A percentile compares a stretch with the other conserved stretches of the same genome.
These are phyloP conservation scores for Ennomos erosarius DNA, from an alignment of 2,888 invertebrate genomes.

Conservation along the genomic window DNA sequence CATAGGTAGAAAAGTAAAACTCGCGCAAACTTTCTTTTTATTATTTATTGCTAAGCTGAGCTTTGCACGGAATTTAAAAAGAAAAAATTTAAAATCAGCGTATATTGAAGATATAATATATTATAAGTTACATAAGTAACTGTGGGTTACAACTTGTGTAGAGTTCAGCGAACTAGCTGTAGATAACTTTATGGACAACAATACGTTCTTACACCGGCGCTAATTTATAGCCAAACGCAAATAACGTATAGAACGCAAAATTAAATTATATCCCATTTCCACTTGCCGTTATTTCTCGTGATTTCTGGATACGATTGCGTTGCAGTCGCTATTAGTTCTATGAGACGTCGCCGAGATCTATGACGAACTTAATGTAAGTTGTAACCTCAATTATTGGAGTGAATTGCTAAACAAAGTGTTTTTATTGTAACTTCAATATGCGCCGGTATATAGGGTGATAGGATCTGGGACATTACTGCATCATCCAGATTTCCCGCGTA, in stretches of 20 bases:
- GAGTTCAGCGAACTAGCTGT: slow-evolving; percentile 5
- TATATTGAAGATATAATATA: slow-evolving; percentile 10
- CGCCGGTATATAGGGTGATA: slow-evolving; percentile 20
- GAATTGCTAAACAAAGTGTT: slow-evolving; percentile 13
- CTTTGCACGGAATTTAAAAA: slow-evolving; percentile 11
- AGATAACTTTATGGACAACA: background rate
- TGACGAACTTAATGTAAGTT: slow-evolving; percentile 19
- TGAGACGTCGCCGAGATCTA: slow-evolving; percentile 7
- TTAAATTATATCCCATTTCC: background rate
- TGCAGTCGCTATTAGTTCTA: background rate
- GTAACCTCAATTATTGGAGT: slow-evolving; percentile 12
- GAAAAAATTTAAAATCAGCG: slow-evolving; percentile 8
- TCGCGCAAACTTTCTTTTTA: slow-evolving; percentile 8
- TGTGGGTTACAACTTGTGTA: slow-evolving; percentile 16
- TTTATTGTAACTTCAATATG: slow-evolving; percentile 12
- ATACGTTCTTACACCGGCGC: background rate
- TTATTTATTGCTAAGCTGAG: slow-evolving; percentile 4
- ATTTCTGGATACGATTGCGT: background rate
- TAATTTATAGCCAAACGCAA: slow-evolving; percentile 1
- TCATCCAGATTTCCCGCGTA: background rate
- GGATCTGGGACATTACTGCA: slow-evolving; percentile 15
- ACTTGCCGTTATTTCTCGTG: background rate
- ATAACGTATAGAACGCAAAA: too few species aligned
- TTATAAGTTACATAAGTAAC: slow-evolving; percentile 1
- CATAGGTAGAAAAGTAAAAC: slow-evolving; percentile 1